Evolutionary conservation across 2,113 vertebrate genomes (phyloP).

Genomic region (Tragulus kanchil): DNA sequence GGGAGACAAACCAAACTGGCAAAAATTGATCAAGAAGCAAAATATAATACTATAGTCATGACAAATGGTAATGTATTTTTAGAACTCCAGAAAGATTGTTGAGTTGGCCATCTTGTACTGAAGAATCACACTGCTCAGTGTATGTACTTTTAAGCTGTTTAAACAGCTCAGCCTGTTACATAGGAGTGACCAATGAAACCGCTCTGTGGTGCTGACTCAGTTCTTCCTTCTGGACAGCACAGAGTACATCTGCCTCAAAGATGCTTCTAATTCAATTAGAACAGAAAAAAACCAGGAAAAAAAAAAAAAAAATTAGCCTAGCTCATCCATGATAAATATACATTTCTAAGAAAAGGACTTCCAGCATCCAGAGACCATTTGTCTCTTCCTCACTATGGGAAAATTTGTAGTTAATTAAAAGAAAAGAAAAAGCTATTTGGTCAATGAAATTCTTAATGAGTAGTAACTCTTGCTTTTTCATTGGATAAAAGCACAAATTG

Average conservation of each 20-base stretch:
- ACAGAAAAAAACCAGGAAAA: constrained; percentile 60
- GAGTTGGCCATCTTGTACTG: background rate
- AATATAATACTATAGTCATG: background rate
- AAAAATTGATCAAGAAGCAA: background rate
- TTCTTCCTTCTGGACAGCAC: background rate
- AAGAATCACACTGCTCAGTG: background rate
- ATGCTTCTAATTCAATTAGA: constrained; percentile 63
- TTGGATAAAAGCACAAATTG: background rate
- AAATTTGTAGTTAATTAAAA: constrained; percentile 80
- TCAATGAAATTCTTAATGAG: constrained; percentile 47
- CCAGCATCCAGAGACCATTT: constrained; percentile 75
- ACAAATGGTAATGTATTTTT: background rate
- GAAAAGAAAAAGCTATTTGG: constrained; percentile 66
- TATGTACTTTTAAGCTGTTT: background rate
- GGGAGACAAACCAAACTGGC: background rate
- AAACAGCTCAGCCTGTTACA: background rate
- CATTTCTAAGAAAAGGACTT: constrained; percentile 87
- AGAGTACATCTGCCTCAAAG: constrained; percentile 50
- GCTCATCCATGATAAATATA: constrained; percentile 80
- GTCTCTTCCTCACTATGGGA: constrained; percentile 81
- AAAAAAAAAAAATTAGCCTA: constrained; percentile 76
- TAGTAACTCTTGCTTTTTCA: background rate
- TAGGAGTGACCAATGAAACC: background rate
- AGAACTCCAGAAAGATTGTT: background rate
- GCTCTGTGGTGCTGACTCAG: constrained; percentile 42